Conservation (phyloP, 1,140 invertebrate genomes). For the Drosophila murphyi region DNA sequence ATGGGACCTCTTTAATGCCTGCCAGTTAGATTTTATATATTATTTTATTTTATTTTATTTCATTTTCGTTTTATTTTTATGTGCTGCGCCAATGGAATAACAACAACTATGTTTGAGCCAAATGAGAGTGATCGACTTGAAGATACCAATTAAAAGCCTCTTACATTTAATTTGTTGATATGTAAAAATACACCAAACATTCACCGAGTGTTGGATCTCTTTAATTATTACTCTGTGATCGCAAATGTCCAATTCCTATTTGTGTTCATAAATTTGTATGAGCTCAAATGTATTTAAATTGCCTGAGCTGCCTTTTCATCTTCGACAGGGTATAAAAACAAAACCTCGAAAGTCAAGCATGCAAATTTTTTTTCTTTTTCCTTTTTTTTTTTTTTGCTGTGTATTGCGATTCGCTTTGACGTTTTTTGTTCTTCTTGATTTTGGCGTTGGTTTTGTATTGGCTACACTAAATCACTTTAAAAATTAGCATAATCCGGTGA, state of each 20-base stretch:
- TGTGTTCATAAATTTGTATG: too few species aligned
- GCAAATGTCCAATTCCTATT: too few species aligned
- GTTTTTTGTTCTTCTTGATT: slow-evolving; percentile 24
- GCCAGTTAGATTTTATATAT: slow-evolving; percentile 73
- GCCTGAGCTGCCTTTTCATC: too few species aligned
- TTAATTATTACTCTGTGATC: too few species aligned
- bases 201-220: too few species aligned
- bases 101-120: slow-evolving; percentile 8
- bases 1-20: slow-evolving; percentile 44
- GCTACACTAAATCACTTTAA: slow-evolving; percentile 81
- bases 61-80: slow-evolving; percentile 73
- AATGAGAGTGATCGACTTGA: not conserved
- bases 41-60: slow-evolving; percentile 65
- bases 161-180: too few species aligned
- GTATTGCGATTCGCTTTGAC: slow-evolving; percentile 27
- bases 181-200: too few species aligned
- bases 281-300: not conserved
- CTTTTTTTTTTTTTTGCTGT: slow-evolving; percentile 10
- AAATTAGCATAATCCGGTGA: slow-evolving; percentile 83
- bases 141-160: not conserved
- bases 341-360: slow-evolving; percentile 31
- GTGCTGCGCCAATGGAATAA: slow-evolving; percentile 26
- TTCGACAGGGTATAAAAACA: not conserved
- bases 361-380: slow-evolving; percentile 13
- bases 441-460: slow-evolving; percentile 60